A percentile compares a stretch with the other conserved stretches of the same genome.
phyloP scores from a whole-genome alignment of 2,797 vertebrate genomes.

The Danio kyathit region DNA sequence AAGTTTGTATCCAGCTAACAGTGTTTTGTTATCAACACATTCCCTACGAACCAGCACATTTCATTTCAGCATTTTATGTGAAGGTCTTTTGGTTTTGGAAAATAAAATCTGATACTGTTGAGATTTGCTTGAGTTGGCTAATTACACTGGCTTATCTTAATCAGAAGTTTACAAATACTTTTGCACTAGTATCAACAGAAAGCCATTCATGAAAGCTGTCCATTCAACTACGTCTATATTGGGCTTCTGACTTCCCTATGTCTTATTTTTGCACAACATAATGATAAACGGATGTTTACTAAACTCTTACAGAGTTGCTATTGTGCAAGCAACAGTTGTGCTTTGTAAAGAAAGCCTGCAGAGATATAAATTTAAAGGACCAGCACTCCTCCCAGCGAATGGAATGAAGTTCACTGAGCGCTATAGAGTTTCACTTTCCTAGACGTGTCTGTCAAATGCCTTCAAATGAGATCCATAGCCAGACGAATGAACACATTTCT shows the following conservation, averaged over 20 bases:
- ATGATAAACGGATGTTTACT: constrained; percentile 74
- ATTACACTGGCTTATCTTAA: constrained; percentile 58
- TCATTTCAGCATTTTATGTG: neutral
- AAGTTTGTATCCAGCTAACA: constrained; percentile 10
- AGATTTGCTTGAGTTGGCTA: constrained; percentile 47
- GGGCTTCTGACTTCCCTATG: constrained; percentile 14
- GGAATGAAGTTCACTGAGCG: constrained; percentile 61
- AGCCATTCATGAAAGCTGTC: constrained; percentile 55
- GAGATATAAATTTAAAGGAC: constrained; percentile 65
- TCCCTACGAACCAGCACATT: neutral
- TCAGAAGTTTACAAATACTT: constrained; percentile 53
- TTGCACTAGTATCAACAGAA: constrained; percentile 50
- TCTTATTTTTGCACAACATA: constrained; percentile 61
- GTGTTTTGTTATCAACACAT: constrained; percentile 32
- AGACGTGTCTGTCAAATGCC: constrained; percentile 75
- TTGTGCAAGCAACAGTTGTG: constrained; percentile 75
- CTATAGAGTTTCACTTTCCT: constrained; percentile 73
- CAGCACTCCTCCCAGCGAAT: constrained; percentile 56
- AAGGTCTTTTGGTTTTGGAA: neutral
- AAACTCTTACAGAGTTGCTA: constrained; percentile 73
- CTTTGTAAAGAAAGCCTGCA: constrained; percentile 71
- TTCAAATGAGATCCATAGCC: constrained; percentile 71
- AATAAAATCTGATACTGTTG: constrained; percentile 53
- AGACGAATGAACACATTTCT: constrained; percentile 67
- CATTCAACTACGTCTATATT: neutral